These are phyloP conservation scores for Taeniopygia guttata DNA, from an alignment of 2,797 vertebrate genomes.

Conservation along the genomic window DNA sequence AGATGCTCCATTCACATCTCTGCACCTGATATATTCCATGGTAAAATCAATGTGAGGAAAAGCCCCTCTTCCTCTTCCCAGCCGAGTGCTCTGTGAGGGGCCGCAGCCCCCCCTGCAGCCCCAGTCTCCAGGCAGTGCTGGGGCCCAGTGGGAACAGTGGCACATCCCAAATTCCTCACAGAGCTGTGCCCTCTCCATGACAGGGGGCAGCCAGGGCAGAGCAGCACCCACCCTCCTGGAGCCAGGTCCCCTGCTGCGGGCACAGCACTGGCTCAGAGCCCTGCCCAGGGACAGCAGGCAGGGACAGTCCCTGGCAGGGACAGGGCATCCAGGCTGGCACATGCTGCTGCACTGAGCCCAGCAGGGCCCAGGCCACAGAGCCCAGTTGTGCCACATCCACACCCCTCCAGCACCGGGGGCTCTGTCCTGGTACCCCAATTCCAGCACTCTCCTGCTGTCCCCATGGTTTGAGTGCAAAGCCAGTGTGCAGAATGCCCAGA, in stretches of 20 bases:
- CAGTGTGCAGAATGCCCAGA: neutral
- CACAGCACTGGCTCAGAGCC: neutral
- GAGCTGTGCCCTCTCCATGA: fast-evolving
- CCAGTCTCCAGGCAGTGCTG: fast-evolving
- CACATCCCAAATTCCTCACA: fast-evolving
- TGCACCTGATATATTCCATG: neutral
- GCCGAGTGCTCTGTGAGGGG: neutral
- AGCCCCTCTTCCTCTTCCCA: neutral
- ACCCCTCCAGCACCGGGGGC: fast-evolving
- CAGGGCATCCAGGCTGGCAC: neutral
- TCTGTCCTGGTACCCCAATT: neutral
- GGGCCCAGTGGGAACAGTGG: fast-evolving
- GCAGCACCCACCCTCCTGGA: neutral
- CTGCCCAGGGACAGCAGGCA: fast-evolving
- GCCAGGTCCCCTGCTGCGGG: fast-evolving
- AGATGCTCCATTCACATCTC: neutral
- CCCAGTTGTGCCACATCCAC: neutral
- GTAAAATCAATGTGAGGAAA: neutral
- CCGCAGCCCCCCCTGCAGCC: neutral
- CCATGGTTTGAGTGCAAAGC: neutral
- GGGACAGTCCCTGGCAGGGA: neutral
- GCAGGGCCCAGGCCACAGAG: neutral
- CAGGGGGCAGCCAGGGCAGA: neutral
- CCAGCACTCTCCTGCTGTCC: neutral
- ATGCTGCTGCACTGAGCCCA: fast-evolving